Percentiles rank a stretch among this genome's conserved stretches.
phyloP scores from a whole-genome alignment of 2,797 vertebrate species.

The Choloepus didactylus region DNA sequence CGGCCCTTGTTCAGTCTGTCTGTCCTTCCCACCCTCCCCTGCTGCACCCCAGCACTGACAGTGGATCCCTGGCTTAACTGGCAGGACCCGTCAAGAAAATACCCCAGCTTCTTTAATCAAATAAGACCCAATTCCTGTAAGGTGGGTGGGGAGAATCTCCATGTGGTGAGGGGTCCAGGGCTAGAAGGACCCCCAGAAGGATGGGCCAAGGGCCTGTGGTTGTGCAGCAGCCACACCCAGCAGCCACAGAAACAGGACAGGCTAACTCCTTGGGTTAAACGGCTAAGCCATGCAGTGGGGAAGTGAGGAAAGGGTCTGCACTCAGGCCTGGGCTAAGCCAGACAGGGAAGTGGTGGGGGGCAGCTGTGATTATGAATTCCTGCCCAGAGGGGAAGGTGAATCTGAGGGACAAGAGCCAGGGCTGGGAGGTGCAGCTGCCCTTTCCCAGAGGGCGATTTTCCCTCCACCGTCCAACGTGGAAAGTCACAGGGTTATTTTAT shows the following conservation, averaged over 20 bases:
- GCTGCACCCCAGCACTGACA: neutral
- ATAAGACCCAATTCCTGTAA: neutral
- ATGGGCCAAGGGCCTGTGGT: neutral
- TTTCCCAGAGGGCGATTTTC: neutral
- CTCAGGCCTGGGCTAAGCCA: neutral
- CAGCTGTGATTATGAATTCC: neutral
- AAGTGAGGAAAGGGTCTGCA: neutral
- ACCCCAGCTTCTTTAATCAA: neutral
- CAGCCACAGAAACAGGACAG: neutral
- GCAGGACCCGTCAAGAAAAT: neutral
- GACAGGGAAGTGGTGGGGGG: fast-evolving
- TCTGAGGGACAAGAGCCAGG: neutral
- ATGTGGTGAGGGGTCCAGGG: neutral
- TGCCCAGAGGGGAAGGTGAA: neutral
- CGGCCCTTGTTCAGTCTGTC: neutral
- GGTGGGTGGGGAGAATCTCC: neutral
- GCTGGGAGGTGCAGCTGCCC: neutral
- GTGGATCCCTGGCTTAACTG: neutral
- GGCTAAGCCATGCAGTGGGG: neutral
- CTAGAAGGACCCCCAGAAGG: neutral
- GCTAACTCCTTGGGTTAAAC: fast-evolving
- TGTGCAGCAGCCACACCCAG: neutral
- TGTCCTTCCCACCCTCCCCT: no score
- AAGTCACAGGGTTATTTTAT: neutral
- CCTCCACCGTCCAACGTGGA: neutral